A percentile compares a stretch with the other conserved stretches of the same genome.
These are phyloP conservation scores for Dipodomys stephensi DNA, from an alignment of 2,113 vertebrate genomes.

Conservation along the genomic window DNA sequence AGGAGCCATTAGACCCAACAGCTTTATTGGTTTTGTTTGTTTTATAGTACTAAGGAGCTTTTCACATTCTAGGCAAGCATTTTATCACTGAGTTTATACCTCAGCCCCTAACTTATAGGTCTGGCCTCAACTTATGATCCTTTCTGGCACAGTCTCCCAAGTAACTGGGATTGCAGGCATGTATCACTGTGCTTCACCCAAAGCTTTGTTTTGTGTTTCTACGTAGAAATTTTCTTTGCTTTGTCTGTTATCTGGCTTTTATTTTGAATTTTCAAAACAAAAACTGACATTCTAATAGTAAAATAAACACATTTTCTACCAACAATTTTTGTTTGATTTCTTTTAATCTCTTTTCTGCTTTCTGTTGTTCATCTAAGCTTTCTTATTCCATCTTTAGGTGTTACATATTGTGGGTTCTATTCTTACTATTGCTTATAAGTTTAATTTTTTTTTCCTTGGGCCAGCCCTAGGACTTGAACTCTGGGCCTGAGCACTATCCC, in stretches of 20 bases:
- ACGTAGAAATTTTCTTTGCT: neutral
- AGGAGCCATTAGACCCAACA: too few relatives aligned
- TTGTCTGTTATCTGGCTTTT: neutral
- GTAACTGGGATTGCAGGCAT: neutral
- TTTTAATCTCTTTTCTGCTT: neutral
- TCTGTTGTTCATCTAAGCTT: neutral
- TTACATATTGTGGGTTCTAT: slow-evolving; percentile 3
- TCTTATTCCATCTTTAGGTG: neutral
- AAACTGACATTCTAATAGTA: too few relatives aligned
- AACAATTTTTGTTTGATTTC: neutral
- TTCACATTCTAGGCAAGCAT: neutral
- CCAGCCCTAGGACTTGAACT: too few relatives aligned
- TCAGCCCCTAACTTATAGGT: neutral
- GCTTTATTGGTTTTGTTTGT: neutral
- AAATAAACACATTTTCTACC: neutral
- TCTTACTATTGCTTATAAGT: neutral
- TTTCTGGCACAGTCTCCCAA: neutral
- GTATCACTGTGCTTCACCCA: neutral
- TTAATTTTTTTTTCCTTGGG: too few relatives aligned
- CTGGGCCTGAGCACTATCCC: too few relatives aligned
- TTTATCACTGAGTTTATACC: neutral
- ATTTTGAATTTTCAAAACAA: neutral
- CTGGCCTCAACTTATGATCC: neutral
- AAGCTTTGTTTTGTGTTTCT: neutral
- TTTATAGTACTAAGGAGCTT: neutral